A percentile compares a stretch with the other conserved stretches of the same genome.
Conservation (phyloP, 2,797 vertebrate species). For the Lates japonicus region DNA sequence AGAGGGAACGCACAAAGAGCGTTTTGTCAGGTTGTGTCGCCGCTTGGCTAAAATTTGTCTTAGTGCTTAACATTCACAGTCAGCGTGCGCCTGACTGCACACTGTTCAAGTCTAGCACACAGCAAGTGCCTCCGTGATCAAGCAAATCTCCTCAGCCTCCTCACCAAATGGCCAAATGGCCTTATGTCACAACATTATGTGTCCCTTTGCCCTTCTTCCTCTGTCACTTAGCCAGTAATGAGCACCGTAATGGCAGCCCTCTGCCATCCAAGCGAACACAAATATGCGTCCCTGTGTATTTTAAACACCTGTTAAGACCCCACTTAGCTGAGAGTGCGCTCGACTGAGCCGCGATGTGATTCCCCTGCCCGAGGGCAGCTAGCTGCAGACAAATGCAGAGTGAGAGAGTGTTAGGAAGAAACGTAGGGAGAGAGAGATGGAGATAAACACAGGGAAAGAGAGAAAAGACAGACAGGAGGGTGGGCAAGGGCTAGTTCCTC, state of each 20-base stretch:
- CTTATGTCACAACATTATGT: slow-evolving; percentile 64
- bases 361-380: slow-evolving; percentile 41
- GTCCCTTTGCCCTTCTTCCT: slow-evolving; percentile 63
- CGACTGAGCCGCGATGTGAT: slow-evolving; percentile 40
- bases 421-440: slow-evolving; percentile 20
- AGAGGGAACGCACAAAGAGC: slow-evolving; percentile 31
- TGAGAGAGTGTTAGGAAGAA: slow-evolving; percentile 1
- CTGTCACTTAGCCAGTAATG: slow-evolving; percentile 68
- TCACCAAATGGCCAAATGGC: slow-evolving; percentile 51
- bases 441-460: slow-evolving; percentile 23
- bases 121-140: slow-evolving; percentile 15
- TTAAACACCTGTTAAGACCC: slow-evolving; percentile 77
- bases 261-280: slow-evolving; percentile 62
- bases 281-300: slow-evolving; percentile 69
- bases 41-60: slow-evolving; percentile 47
- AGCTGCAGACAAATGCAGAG: slow-evolving; percentile 25
- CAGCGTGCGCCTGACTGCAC: slow-evolving; percentile 47
- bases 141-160: slow-evolving; percentile 49
- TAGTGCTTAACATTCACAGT: slow-evolving; percentile 44
- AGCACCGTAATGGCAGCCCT: slow-evolving; percentile 62
- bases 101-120: slow-evolving; percentile 30
- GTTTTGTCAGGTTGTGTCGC: slow-evolving; percentile 62
- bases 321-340: slow-evolving; percentile 56
- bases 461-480: slow-evolving; percentile 9
- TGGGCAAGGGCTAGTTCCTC: slow-evolving; percentile 23